Evolutionary conservation across 2,113 vertebrate genomes (phyloP).

Genomic region (Trematomus loennbergii): DNA sequence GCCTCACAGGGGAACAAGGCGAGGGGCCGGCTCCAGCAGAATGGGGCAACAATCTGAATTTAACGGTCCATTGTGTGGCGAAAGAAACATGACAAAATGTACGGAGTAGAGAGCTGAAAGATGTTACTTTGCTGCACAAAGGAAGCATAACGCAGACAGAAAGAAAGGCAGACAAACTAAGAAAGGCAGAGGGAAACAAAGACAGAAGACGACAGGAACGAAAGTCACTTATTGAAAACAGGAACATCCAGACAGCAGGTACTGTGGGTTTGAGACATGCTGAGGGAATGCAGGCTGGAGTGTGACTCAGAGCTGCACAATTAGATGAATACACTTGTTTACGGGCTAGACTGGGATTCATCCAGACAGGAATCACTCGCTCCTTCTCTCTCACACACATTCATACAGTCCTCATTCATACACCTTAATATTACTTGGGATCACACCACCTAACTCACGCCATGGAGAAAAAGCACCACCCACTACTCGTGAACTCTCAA

Average conservation of each 20-base stretch:
- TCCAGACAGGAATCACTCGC: conserved; percentile 44
- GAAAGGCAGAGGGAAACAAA: conserved; percentile 8
- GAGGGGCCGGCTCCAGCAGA: conserved; percentile 65
- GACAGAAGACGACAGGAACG: background rate
- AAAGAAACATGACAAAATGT: conserved; percentile 50
- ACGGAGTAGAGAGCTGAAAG: conserved; percentile 25
- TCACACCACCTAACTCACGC: conserved; percentile 10
- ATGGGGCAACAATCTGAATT: conserved; percentile 67
- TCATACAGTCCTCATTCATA: conserved; percentile 27
- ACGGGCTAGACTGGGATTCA: conserved; percentile 60
- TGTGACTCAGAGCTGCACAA: conserved; percentile 60
- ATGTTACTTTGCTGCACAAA: conserved; percentile 23
- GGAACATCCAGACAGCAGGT: conserved; percentile 56
- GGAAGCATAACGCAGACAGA: background rate
- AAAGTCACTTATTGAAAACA: conserved; percentile 34
- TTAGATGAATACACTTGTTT: conserved; percentile 60
- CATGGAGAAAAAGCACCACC: background rate
- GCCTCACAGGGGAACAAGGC: conserved; percentile 63
- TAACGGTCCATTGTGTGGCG: conserved; percentile 49
- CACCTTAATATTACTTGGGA: background rate
- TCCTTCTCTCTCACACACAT: conserved; percentile 9
- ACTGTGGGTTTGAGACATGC: conserved; percentile 50
- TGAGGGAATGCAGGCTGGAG: conserved; percentile 45
- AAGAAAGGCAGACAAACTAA: background rate
- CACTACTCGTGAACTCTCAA: background rate